Evolutionary conservation across 2,113 vertebrate species (phyloP), one percentile per base, ranked within the genome.

Genomic region (Aegithalos caudatus): DNA sequence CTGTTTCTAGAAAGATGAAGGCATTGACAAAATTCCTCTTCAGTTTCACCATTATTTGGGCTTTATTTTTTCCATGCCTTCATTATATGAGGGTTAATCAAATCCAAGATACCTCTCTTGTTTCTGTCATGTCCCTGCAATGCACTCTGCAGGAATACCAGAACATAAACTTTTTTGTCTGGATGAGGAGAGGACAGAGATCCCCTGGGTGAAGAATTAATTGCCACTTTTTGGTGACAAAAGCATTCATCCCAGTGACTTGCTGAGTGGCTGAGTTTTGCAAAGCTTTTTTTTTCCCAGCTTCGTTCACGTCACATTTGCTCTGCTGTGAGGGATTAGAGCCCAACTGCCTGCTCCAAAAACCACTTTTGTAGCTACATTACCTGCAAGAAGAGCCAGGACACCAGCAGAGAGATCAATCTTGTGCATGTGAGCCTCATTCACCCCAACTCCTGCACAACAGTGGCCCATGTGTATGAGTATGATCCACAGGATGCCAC

Each of bases 381-480:
- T 72, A 70, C 45, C 76, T 88, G 54, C 37, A 89, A 70, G 86
- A 67, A 62, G 42, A 80, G 17, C 31, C 0, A 0, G 62, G 23
- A 65, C 64, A 51, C 56, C 38, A 64, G 20, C 23, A 70, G 66
- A 27, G 62, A 48, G 19, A 56, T 51, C 60, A 44, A 0, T 20
- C 48, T 14, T 2, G 5, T 70, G 58, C 40, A 3, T 3, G 3
- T 79, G 57, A 87, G 24, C 28, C 48, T 71, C 3, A 3, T 37
- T 50, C 77, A 60, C 27, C 69, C 50, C 70, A 37, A 0, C 35
- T 35, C 25, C 54, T 82, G 47, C 67, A 58, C 51, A 58, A 10
- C 17, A 33, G 38, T 0, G 1, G 6, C 23, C 76, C 44, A 24
- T n/a, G n/a, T n/a, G n/a, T n/a, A n/a, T n/a, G n/a, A n/a, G n/a